Conservation (phyloP, 1,140 invertebrate genomes). For the Subanguina moxae region DNA sequence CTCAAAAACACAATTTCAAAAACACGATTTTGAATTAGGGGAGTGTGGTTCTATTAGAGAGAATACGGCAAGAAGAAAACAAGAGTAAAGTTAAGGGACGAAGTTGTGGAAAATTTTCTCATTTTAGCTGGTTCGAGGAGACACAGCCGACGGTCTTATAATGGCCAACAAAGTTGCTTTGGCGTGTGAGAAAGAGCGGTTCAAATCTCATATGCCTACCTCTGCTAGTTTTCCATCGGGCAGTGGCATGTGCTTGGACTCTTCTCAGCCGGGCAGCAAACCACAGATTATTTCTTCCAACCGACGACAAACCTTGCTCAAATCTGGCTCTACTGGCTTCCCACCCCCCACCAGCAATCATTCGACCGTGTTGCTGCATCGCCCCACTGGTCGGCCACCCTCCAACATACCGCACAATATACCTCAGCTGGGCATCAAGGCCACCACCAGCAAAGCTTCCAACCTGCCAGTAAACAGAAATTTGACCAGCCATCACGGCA, state of each 20-base stretch:
- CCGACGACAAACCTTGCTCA: background rate
- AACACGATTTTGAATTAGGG: too few relatives aligned
- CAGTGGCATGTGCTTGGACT: background rate
- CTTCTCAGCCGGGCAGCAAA: background rate
- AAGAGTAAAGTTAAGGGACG: too few relatives aligned
- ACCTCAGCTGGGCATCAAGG: conserved; percentile 8
- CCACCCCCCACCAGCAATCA: background rate
- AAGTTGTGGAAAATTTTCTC: background rate
- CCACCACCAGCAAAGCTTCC: background rate
- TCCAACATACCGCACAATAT: background rate
- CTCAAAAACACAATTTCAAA: too few relatives aligned
- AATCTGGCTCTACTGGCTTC: too few relatives aligned
- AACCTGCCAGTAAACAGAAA: conserved; percentile 12
- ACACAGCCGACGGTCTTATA: conserved; percentile 6
- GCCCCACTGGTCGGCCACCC: background rate
- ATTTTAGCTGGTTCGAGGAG: background rate
- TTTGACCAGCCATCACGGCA: background rate
- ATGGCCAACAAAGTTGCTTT: conserved; percentile 7
- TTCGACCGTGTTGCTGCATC: conserved; percentile 7
- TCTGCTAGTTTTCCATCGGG: background rate
- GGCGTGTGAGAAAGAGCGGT: background rate
- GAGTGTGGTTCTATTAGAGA: too few relatives aligned
- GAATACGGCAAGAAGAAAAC: too few relatives aligned
- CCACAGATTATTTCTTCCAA: background rate
- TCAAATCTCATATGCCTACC: background rate